Percentiles rank a stretch among this genome's conserved stretches.
These are phyloP conservation scores for Daboia siamensis DNA, from an alignment of 2,113 vertebrate species.

Conservation along the genomic window DNA sequence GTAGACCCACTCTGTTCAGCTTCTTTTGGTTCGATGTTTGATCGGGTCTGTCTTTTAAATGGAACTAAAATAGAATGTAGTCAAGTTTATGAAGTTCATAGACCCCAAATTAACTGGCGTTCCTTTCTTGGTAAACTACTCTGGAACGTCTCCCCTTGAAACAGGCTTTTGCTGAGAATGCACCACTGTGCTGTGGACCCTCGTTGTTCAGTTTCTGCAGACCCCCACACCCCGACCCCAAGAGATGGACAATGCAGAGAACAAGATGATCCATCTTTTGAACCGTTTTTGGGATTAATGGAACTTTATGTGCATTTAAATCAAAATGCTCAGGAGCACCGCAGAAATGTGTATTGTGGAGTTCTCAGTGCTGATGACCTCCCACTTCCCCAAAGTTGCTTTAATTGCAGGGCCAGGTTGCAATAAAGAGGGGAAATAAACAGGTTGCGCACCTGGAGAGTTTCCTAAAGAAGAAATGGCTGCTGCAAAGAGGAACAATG, in stretches of 20 bases:
- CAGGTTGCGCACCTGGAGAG: background rate
- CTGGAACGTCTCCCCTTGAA: background rate
- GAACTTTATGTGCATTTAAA: background rate
- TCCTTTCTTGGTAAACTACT: background rate
- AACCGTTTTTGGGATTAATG: background rate
- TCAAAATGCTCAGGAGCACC: background rate
- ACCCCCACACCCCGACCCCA: no score
- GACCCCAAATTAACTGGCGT: background rate
- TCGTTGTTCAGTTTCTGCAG: no score
- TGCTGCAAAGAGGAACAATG: background rate
- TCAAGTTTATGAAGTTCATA: background rate
- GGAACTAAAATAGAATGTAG: background rate
- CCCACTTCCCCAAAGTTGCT: background rate
- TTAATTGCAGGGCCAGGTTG: background rate
- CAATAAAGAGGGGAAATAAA: background rate
- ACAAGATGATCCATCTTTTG: background rate
- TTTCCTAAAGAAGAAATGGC: background rate
- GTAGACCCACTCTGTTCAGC: background rate
- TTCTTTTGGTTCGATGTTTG: background rate
- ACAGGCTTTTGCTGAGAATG: background rate
- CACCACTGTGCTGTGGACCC: background rate
- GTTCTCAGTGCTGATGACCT: background rate
- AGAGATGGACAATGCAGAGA: background rate
- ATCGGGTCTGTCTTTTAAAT: background rate
- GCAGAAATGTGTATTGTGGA: background rate